Evolutionary conservation across 2,797 vertebrate genomes (phyloP).

Genomic region (Aeoliscus strigatus): DNA sequence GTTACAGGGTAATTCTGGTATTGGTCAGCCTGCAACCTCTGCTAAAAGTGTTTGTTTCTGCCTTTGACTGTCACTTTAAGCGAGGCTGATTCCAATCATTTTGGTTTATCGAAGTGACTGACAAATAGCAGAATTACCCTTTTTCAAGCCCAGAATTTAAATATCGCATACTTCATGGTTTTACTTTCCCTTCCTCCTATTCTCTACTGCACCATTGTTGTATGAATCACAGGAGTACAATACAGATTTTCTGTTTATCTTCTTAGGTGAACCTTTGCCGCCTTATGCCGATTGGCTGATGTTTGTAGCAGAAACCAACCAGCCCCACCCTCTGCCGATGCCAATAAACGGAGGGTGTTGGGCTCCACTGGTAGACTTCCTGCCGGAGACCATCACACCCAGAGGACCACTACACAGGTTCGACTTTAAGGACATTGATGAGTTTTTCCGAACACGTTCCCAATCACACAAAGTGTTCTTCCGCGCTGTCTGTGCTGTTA

Average conservation of each 20-base stretch:
- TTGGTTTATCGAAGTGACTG: too few species aligned
- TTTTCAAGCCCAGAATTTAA: too few species aligned
- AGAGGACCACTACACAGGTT: constrained; percentile 93
- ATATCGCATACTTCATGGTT: too few species aligned
- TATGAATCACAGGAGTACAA: not conserved
- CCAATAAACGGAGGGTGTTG: constrained; percentile 93
- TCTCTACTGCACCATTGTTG: not conserved
- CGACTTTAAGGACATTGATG: constrained; percentile 18
- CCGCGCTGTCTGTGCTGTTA: too few species aligned
- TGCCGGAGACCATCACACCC: constrained; percentile 93
- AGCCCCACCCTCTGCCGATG: constrained; percentile 92
- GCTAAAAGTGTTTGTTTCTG: too few species aligned
- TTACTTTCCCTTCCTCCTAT: too few species aligned
- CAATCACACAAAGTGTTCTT: too few species aligned
- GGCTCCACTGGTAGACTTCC: constrained; percentile 94
- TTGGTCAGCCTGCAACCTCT: not conserved
- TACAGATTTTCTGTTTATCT: too few species aligned
- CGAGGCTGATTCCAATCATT: too few species aligned
- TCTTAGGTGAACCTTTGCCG: constrained; percentile 87
- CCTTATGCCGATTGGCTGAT: constrained; percentile 91
- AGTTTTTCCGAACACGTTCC: too few species aligned
- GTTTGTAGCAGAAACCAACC: constrained; percentile 87
- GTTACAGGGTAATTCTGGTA: not conserved
- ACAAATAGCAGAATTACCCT: too few species aligned
- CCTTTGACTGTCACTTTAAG: too few species aligned